Evolutionary conservation across 1,140 invertebrate genomes (phyloP), one percentile per base, ranked within the genome.

Genomic region (Drosophila seguyi): DNA sequence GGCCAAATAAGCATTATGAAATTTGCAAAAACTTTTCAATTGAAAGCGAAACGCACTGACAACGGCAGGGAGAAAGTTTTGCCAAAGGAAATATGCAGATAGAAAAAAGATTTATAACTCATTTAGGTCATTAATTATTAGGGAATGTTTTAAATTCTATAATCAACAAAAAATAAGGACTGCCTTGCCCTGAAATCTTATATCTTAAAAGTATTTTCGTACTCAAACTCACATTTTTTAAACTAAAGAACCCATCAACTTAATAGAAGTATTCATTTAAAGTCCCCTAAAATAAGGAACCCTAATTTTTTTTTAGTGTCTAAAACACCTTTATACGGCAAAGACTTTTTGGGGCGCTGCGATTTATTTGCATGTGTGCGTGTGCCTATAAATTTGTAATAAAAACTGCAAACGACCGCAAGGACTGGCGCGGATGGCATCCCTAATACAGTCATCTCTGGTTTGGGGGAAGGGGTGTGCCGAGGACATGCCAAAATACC

Each of bases 321-420:
- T 13, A 20, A 31, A 36, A 58, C 42, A 62, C 42, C 50, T 53
- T 44, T 14, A 36, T 38, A 75, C 53, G 34, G 57, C 31, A 53
- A 52, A 31, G 34, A 18, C 25, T 31, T 52, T 52, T 55, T 22
- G 34, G 52, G 52, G 34, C 20, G 53, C 58, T 45, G 77, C 91
- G 85, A 91, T 91, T 91, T 91, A 90, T 91, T 86, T 81, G 76
- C 85, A 90, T 90, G 83, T 80, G 86, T 79, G 90, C 85, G 83
- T 80, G 86, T 79, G 90, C 85, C 90, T 91, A 92, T 91, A 91
- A 91, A 91, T 91, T 90, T 77, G 90, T 86, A 90, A 91, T 91
- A 91, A 91, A 91, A 91, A 90, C 75, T 76, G 84, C 67, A 85
- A 90, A 82, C 85, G 86, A 90, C 85, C 86, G 50, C 75, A 81